A percentile compares a stretch with the other conserved stretches of the same genome.
phyloP scores from a whole-genome alignment of 2,797 vertebrate genomes.

The Hipposideros larvatus region DNA sequence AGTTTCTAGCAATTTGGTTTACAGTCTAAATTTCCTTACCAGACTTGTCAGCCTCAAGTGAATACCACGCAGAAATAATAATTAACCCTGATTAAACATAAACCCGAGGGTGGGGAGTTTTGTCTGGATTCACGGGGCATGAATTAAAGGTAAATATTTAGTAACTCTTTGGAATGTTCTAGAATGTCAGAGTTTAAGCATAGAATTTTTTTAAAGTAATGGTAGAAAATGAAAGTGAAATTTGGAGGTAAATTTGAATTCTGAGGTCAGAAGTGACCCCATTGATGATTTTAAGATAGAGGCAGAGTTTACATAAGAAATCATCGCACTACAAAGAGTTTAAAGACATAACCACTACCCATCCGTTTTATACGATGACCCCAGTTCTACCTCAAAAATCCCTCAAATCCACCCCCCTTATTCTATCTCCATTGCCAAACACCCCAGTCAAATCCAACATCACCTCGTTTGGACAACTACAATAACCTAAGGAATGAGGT shows the following conservation, averaged over 20 bases:
- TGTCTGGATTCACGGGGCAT: neutral
- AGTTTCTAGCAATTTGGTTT: constrained; percentile 33
- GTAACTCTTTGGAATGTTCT: constrained; percentile 4
- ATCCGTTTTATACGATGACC: neutral
- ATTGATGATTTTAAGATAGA: neutral
- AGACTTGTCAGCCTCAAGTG: neutral
- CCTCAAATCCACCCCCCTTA: neutral
- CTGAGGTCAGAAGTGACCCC: neutral
- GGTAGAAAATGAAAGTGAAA: neutral
- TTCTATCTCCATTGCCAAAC: neutral
- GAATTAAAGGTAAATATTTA: neutral
- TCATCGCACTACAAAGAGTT: neutral
- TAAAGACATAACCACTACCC: neutral
- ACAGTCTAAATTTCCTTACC: neutral
- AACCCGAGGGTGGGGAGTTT: neutral
- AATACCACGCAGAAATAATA: constrained; percentile 6
- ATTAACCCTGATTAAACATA: constrained; percentile 23
- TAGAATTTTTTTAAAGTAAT: neutral
- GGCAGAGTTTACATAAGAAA: neutral
- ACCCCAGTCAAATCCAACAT: neutral
- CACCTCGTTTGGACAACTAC: neutral
- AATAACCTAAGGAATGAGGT: too few relatives aligned
- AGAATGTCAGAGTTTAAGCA: neutral
- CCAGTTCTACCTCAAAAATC: neutral
- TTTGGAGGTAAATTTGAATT: constrained; percentile 10